Evolutionary conservation across 2,888 invertebrate species (phyloP), one percentile per base, ranked within the genome.

Genomic region (Eristalis intricaria): DNA sequence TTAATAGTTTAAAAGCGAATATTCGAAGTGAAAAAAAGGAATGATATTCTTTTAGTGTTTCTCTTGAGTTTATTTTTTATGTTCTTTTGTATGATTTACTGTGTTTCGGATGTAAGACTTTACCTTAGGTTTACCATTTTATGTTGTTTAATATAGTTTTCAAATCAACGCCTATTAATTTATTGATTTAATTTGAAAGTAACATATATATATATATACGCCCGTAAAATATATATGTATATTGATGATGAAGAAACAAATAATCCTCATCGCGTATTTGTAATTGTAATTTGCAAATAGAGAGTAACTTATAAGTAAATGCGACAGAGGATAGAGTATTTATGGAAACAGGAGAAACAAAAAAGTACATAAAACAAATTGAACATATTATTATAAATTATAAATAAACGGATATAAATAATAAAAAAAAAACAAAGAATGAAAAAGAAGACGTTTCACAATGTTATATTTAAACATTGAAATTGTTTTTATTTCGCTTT

Each of bases 291-390:
- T 87, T 87, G 77, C 86, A 85, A 89, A 35, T 69, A 76, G 69
- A 79, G 61, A 84, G 60, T 66, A 84, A 81, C 82, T 81, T 74
- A 84, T 80, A 89, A 88, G 87, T 66, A 75, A 84, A 88, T 85
- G 79, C 82, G 78, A 83, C 77, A 84, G 86, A 89, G 86, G 86
- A 84, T 89, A 89, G 90, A 89, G 90, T 89, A 90, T 90, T 90
- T 90, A 89, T 89, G 89, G 88, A 85, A 70, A 79, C 78, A 88
- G 82, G 50, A 77, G 75, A 88, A 87, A 66, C 64, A 78, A 43
- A 66, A 69, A n/a, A 63, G 13, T 11, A 60, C 61, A 23, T n/a
- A 65, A 80, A 86, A 85, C 78, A 89, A 88, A 89, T 76, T 68
- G 43, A 85, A 66, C 87, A 80, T 84, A 88, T 84, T 85, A 87